Percentiles rank a stretch among this genome's conserved stretches.
Evolutionary conservation across 2,888 invertebrate genomes (phyloP).

Genomic region (Parnassius orleans): DNA sequence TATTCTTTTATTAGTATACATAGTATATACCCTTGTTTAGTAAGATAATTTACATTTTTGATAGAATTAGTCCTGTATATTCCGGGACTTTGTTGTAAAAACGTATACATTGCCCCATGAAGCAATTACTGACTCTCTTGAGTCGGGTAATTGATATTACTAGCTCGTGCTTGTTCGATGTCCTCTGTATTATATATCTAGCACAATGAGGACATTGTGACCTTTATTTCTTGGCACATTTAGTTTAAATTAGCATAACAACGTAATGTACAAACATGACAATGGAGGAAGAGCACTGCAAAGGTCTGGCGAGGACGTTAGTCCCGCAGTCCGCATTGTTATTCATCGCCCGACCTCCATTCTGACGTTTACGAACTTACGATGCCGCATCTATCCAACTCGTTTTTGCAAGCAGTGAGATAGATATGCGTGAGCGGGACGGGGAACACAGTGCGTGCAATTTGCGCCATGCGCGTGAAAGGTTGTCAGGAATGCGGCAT

Average conservation of each 20-base stretch:
- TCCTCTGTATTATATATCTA: not conserved
- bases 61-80: too few species aligned
- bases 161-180: too few species aligned
- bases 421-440: constrained; percentile 39
- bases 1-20: too few species aligned
- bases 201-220: constrained; percentile 5
- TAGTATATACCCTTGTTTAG: too few species aligned
- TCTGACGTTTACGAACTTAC: constrained; percentile 71
- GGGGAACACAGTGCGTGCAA: constrained; percentile 60
- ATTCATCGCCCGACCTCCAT: constrained; percentile 77
- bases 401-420: constrained; percentile 35
- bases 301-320: constrained; percentile 55
- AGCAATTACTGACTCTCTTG: too few species aligned
- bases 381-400: constrained; percentile 69
- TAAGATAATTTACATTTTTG: too few species aligned
- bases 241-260: constrained; percentile 22
- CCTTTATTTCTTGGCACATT: constrained; percentile 4
- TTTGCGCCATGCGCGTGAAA: constrained; percentile 53
- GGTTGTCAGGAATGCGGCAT: constrained; percentile 13
- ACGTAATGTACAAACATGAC: constrained; percentile 2
- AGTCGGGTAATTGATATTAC: too few species aligned
- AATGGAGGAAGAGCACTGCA: constrained; percentile 16
- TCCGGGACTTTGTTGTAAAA: too few species aligned
- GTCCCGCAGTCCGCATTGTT: constrained; percentile 80
- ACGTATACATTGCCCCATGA: too few species aligned